Evolutionary conservation across 2,888 invertebrate genomes (phyloP).

Genomic region (Mimumesa dahlbomi): DNA sequence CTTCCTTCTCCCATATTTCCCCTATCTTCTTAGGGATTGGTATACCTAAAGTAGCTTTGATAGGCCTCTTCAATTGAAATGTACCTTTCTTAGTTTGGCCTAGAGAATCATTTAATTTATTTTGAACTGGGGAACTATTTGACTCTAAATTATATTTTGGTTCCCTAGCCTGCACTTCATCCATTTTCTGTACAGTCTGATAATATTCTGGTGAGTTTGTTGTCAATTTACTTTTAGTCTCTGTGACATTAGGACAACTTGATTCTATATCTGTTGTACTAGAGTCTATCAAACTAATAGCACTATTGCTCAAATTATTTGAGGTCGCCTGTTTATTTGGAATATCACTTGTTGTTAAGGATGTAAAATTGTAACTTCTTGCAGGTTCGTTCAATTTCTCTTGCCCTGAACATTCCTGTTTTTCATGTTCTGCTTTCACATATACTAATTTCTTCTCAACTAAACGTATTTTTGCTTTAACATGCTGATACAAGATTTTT

Average conservation of each 20-base stretch:
- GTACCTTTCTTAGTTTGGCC: conserved; percentile 57
- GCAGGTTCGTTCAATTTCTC: conserved; percentile 6
- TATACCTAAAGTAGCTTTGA: conserved; percentile 68
- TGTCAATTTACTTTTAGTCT: background rate
- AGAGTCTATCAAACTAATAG: background rate
- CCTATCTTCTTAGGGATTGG: conserved; percentile 67
- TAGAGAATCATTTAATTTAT: conserved; percentile 24
- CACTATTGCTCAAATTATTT: conserved; percentile 26
- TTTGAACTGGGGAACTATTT: conserved; percentile 1
- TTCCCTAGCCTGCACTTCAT: conserved; percentile 12
- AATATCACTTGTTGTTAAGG: background rate
- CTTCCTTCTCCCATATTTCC: conserved; percentile 68
- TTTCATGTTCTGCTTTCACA: conserved; percentile 35
- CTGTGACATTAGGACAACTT: background rate
- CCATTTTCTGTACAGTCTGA: conserved; percentile 1
- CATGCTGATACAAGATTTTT: conserved; percentile 83
- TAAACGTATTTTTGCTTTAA: conserved; percentile 82
- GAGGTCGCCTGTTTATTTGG: conserved; percentile 7
- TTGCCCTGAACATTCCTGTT: background rate
- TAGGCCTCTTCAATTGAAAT: conserved; percentile 74
- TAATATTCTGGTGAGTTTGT: conserved; percentile 2
- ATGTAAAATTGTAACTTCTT: background rate
- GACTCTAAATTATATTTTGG: background rate
- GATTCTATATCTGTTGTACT: conserved; percentile 3
- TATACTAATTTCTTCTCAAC: conserved; percentile 73